These are phyloP conservation scores for Carcinoscorpius rotundicauda DNA, from an alignment of 1,140 invertebrate species.

Conservation along the genomic window DNA sequence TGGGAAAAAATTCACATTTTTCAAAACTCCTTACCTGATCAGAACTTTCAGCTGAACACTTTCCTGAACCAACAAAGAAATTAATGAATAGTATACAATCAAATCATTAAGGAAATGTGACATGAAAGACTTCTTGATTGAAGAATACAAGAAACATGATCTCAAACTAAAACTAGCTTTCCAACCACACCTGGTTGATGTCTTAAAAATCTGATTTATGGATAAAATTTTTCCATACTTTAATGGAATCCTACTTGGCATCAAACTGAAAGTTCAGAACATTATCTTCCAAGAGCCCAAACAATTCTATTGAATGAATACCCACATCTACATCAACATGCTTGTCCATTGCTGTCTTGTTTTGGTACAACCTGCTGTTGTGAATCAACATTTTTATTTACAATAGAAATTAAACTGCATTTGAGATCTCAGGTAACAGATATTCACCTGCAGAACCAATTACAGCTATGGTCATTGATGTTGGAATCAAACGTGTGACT, in stretches of 20 bases:
- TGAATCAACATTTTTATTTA: background rate
- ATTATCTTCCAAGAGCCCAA: too few relatives aligned
- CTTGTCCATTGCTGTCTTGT: background rate
- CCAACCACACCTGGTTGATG: background rate
- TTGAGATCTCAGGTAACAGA: background rate
- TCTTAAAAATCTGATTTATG: background rate
- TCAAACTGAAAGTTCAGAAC: too few relatives aligned
- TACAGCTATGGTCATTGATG: background rate
- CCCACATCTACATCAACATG: background rate
- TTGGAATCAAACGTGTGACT: background rate
- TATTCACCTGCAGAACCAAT: background rate
- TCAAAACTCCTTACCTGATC: background rate
- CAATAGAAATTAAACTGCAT: background rate
- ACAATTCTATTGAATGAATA: background rate
- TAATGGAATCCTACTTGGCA: too few relatives aligned
- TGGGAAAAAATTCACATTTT: background rate
- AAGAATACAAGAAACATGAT: conserved; percentile 4
- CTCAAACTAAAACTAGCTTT: background rate
- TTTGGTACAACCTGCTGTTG: background rate
- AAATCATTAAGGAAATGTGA: background rate
- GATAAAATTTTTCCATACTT: too few relatives aligned
- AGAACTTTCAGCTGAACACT: background rate
- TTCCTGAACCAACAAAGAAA: background rate
- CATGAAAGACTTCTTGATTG: background rate
- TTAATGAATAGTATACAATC: background rate